phyloP scores from a whole-genome alignment of 2,888 invertebrate genomes.

The Endomychus coccineus region DNA sequence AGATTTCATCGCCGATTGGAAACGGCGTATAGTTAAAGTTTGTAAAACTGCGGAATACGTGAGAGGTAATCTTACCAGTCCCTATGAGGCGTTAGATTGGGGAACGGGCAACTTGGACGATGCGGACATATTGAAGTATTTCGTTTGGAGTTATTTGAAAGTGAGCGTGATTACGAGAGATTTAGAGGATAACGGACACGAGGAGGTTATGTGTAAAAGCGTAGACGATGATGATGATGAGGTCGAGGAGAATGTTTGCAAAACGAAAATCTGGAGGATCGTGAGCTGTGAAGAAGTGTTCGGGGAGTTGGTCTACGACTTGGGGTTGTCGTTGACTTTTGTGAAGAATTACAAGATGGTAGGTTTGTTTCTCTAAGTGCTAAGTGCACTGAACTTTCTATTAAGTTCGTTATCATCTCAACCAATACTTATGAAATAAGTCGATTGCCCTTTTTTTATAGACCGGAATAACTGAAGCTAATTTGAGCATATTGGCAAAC shows the following conservation, averaged over 20 bases:
- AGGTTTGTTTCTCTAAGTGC: too few relatives aligned
- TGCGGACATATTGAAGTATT: slow-evolving; percentile 32
- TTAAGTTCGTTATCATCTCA: too few relatives aligned
- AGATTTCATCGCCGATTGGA: slow-evolving; percentile 22
- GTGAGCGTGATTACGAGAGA: slow-evolving; percentile 26
- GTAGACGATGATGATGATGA: slow-evolving; percentile 25
- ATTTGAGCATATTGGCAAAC: too few relatives aligned
- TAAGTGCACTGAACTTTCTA: too few relatives aligned
- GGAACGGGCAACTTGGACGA: slow-evolving; percentile 16
- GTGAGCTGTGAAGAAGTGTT: slow-evolving; percentile 18
- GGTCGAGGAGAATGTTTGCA: slow-evolving; percentile 12
- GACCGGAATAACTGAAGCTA: too few relatives aligned
- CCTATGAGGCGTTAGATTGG: slow-evolving; percentile 18
- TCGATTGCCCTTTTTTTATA: too few relatives aligned
- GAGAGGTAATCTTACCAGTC: slow-evolving; percentile 29
- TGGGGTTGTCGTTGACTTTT: slow-evolving; percentile 9
- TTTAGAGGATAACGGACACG: slow-evolving; percentile 26
- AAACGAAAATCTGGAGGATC: slow-evolving; percentile 17
- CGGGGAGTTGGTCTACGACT: slow-evolving; percentile 11
- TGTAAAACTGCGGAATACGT: slow-evolving; percentile 32
- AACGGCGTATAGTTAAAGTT: slow-evolving; percentile 19
- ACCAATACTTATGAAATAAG: too few relatives aligned
- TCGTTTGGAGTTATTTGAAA: slow-evolving; percentile 33
- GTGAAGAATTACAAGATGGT: slow-evolving; percentile 7
- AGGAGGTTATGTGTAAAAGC: too few relatives aligned